Base-by-base conservation (phyloP, 2,888 invertebrate species). In the Aradus depressus region DNA sequence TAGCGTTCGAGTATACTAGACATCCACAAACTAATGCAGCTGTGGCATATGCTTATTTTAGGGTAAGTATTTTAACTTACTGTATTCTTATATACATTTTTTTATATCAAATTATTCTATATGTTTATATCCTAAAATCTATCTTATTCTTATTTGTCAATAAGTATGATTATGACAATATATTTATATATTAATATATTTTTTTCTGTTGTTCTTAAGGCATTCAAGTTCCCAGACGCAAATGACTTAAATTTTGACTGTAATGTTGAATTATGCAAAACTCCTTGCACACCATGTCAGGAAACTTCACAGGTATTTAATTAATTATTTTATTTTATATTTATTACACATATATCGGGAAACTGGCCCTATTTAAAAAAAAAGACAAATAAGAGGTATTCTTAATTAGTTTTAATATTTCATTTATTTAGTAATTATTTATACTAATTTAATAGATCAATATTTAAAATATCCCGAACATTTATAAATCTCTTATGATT, bases 211-310 rank as follows among this genome's bases (percentile, higher is more conserved):
- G 37, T 51, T 51, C 59, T 62, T 54, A 59, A 80, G 64, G 84
- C 84, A 0, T 84, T 84, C 68, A 86, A 86, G 67, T 87, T 87
- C 72, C 86, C 86, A 0, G 86, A 87, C 62, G 79, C 84, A 42
- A 85, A 85, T 81, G 86, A 87, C 61, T 69, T 87, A 43, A 80
- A 81, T 59, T 77, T 87, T 52, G 85, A 86, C 65, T 87, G 87
- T 62, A 84, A 85, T 57, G 81, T 87, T 0, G 86, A 86, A 63
- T 68, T 87, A 0, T 87, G 86, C 63, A 86, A 86, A 68, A 80
- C 79, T 12, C 79, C 82, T 60, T 87, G 87, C 62, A 81, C 81
- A 52, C 75, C 79, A 25, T 86, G 86, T 60, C 76, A 81, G 0
- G 75, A 76, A 57, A 74, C 76, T 26, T 67, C 73, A 61, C 81